Conservation (phyloP, 2,113 vertebrate genomes). For the Podilymbus podiceps region DNA sequence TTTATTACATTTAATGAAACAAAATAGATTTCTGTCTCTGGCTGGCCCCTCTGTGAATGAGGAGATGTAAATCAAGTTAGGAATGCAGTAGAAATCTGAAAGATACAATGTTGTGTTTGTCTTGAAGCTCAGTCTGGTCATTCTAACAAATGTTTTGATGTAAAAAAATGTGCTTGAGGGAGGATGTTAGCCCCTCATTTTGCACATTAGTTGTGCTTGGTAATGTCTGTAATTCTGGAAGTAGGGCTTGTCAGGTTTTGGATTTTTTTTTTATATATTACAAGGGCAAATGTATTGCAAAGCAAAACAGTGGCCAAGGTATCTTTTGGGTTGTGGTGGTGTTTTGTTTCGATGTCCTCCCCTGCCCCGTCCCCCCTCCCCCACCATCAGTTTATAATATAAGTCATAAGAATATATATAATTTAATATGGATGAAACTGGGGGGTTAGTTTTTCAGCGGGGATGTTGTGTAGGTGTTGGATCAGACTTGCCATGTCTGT, state of each 20-base stretch:
- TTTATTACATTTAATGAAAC: not conserved
- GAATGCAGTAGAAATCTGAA: not conserved
- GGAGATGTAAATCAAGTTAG: not conserved
- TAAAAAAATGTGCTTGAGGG: not conserved
- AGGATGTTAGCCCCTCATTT: not conserved
- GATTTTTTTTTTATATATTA: not conserved
- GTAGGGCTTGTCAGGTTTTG: not conserved
- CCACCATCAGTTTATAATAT: not conserved
- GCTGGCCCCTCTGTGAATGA: not conserved
- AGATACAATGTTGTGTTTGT: not conserved
- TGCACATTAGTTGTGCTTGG: fast-evolving
- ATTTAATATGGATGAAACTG: not conserved
- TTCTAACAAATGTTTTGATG: not conserved
- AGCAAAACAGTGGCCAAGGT: not conserved
- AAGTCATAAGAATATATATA: not conserved
- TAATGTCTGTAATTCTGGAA: not conserved
- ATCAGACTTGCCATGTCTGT: not conserved
- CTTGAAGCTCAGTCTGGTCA: not conserved
- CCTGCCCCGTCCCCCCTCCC: fast-evolving
- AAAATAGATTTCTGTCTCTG: not conserved
- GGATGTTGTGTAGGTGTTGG: not conserved
- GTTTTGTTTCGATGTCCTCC: no score
- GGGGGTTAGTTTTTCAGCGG: not conserved
- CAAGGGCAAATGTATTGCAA: not conserved
- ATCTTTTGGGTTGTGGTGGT: not conserved